Conservation (phyloP, 2,113 vertebrate species). For the Gnathonemus echidnorhynchus region DNA sequence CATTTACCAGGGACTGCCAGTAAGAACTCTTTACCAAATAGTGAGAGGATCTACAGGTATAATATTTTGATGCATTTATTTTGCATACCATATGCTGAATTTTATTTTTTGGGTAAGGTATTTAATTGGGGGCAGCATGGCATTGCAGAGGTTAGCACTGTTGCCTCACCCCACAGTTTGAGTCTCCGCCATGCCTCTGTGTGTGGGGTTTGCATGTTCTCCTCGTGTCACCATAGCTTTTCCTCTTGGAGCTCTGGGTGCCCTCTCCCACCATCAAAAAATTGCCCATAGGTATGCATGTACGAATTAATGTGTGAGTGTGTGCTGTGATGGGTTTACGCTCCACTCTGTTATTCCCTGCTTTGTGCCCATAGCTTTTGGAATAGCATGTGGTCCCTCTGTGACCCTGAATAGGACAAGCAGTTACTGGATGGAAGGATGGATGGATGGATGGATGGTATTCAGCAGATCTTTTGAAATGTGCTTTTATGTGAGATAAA, state of each 20-base stretch:
- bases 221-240: neutral
- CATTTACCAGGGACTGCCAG: neutral
- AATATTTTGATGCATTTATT: neutral
- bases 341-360: neutral
- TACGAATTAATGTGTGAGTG: neutral
- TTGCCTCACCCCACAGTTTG: neutral
- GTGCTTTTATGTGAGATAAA: neutral
- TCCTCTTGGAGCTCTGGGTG: neutral
- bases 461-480: neutral
- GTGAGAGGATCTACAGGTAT: neutral
- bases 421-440: neutral
- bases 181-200: neutral
- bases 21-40: neutral
- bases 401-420: neutral
- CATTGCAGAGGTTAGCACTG: neutral
- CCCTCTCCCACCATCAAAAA: neutral
- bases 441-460: neutral
- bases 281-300: neutral
- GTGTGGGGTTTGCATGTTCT: neutral
- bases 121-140: neutral
- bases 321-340: neutral
- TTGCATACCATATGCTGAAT: neutral
- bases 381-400: neutral
- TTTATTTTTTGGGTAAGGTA: neutral
- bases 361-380: neutral